Evolutionary conservation across 2,113 vertebrate genomes (phyloP).

Genomic region (Hydrolagus affinis): DNA sequence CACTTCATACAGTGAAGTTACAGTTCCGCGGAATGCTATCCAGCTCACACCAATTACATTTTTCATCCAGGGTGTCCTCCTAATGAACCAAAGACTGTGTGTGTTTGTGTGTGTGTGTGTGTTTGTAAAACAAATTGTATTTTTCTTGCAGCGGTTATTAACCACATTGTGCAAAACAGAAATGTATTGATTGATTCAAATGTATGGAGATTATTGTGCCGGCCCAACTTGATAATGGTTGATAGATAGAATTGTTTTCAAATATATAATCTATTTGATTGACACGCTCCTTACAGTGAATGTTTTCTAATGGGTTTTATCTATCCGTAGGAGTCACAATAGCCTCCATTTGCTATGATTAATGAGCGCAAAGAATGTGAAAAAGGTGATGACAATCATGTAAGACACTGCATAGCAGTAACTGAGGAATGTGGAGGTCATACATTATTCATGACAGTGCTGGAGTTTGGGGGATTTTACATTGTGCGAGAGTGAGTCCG

Average conservation of each 20-base stretch:
- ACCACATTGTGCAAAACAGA: not conserved
- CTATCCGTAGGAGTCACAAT: not conserved
- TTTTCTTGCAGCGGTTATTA: not conserved
- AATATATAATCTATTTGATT: constrained; percentile 19
- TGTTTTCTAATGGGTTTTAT: not conserved
- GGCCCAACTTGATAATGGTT: constrained; percentile 10
- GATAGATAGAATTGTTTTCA: constrained; percentile 1
- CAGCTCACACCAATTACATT: not conserved
- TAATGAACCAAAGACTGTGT: not conserved
- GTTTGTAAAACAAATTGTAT: not conserved
- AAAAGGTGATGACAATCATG: constrained; percentile 9
- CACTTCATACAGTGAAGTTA: not conserved
- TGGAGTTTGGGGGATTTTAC: not conserved
- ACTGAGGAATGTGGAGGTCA: not conserved
- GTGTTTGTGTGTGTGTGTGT: too few relatives aligned
- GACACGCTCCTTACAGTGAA: not conserved
- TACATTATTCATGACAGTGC: not conserved
- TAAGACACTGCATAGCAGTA: not conserved
- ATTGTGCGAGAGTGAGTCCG: not conserved
- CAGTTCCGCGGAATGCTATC: not conserved
- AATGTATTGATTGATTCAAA: not conserved
- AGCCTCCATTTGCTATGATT: not conserved
- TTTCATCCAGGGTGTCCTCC: not conserved
- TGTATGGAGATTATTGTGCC: not conserved
- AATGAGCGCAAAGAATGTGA: not conserved